Conservation (phyloP, 2,888 invertebrate species). For the Thereva unica region DNA sequence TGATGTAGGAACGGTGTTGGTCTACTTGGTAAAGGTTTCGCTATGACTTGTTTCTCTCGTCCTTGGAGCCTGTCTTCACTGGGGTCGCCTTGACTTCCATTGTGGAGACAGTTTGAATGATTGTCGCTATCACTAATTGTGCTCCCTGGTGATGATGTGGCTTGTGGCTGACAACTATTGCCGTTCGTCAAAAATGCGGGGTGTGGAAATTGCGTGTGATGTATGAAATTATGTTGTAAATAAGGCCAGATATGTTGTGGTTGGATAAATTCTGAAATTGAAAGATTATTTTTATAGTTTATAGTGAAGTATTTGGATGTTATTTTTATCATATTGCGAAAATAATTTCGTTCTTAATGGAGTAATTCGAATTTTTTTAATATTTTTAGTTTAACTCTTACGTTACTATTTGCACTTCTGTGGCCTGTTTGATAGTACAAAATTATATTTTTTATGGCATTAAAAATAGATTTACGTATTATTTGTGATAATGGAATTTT, state of each 20-base stretch:
- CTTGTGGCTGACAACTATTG: slow-evolving; percentile 59
- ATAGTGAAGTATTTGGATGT: too few species aligned
- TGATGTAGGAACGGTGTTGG: slow-evolving; percentile 66
- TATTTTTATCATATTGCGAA: too few species aligned
- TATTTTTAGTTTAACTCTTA: too few species aligned
- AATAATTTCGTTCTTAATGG: too few species aligned
- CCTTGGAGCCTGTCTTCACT: slow-evolving; percentile 51
- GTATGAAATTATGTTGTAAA: slow-evolving; percentile 60
- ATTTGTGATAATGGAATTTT: too few species aligned
- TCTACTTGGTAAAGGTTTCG: slow-evolving; percentile 84
- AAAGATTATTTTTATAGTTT: background rate
- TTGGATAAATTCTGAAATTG: slow-evolving; percentile 57
- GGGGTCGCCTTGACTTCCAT: slow-evolving; percentile 39
- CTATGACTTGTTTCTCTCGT: slow-evolving; percentile 62
- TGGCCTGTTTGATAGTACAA: too few species aligned
- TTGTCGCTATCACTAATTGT: slow-evolving; percentile 59
- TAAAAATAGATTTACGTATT: too few species aligned
- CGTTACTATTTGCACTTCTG: too few species aligned
- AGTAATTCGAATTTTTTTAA: too few species aligned
- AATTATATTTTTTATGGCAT: too few species aligned
- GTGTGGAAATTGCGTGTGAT: slow-evolving; percentile 58
- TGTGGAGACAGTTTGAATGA: slow-evolving; percentile 48
- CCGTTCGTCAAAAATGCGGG: slow-evolving; percentile 55
- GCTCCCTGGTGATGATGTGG: slow-evolving; percentile 59
- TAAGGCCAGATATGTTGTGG: slow-evolving; percentile 61